phyloP scores from a whole-genome alignment of 2,113 vertebrate species.

The Ramphastos sulfuratus region DNA sequence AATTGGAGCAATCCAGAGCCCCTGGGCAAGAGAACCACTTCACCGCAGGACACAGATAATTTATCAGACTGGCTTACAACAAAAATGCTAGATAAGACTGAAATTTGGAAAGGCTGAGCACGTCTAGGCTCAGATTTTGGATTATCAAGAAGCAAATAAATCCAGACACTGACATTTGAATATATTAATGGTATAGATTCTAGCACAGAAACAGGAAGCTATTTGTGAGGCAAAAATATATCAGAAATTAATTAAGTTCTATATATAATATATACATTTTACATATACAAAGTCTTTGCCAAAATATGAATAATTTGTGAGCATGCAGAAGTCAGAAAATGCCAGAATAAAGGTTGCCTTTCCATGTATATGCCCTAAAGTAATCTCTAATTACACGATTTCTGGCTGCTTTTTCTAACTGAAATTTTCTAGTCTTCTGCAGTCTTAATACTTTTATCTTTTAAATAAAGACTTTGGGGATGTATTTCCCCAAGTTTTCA shows the following conservation, averaged over 20 bases:
- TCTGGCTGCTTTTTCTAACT: not conserved
- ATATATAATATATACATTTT: constrained; percentile 50
- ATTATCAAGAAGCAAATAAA: not conserved
- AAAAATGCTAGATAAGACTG: constrained; percentile 51
- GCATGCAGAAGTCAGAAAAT: constrained; percentile 42
- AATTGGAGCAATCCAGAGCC: not conserved
- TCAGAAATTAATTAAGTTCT: constrained; percentile 45
- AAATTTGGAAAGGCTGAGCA: constrained; percentile 40
- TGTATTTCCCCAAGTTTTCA: not conserved
- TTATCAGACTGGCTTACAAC: constrained; percentile 12
- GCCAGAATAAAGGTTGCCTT: constrained; percentile 60
- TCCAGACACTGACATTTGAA: constrained; percentile 19
- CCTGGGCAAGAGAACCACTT: constrained; percentile 13
- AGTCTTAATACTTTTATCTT: not conserved
- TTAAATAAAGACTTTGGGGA: not conserved
- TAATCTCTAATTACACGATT: constrained; percentile 19
- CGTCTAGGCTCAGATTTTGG: not conserved
- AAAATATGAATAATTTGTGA: constrained; percentile 44
- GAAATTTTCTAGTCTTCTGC: not conserved
- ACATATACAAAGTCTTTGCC: constrained; percentile 34
- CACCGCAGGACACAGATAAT: constrained; percentile 29
- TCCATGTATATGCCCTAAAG: constrained; percentile 15
- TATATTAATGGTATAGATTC: constrained; percentile 21
- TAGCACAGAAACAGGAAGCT: constrained; percentile 36
- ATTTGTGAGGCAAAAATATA: constrained; percentile 35